phyloP scores from a whole-genome alignment of 2,888 invertebrate genomes.

The Thecocarcelia acutangulata region DNA sequence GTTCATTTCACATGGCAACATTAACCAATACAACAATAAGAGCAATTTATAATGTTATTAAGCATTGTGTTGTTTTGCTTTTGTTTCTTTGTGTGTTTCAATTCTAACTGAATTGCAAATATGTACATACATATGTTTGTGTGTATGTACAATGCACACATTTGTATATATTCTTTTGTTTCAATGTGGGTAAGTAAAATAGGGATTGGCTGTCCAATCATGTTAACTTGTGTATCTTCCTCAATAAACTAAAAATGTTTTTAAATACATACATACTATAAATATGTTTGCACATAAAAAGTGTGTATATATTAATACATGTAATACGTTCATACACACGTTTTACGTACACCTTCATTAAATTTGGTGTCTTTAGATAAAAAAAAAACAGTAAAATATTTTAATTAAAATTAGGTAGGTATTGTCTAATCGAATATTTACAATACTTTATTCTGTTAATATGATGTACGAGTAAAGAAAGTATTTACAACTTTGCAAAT shows the following conservation, averaged over 20 bases:
- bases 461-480: not conserved
- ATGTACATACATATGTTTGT: too few species aligned
- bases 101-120: conserved; percentile 7
- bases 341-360: conserved; percentile 37
- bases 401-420: too few species aligned
- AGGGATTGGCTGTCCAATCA: conserved; percentile 49
- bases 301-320: not conserved
- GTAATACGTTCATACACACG: not conserved
- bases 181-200: conserved; percentile 36
- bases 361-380: conserved; percentile 36
- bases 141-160: too few species aligned
- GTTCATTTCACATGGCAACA: conserved; percentile 72
- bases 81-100: conserved; percentile 13
- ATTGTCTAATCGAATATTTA: conserved; percentile 27
- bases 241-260: not conserved
- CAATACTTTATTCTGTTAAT: conserved; percentile 4
- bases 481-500: conserved; percentile 8
- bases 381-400: not conserved
- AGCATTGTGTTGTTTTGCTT: conserved; percentile 26
- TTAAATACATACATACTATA: not conserved
- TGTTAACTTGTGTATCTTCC: conserved; percentile 26
- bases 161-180: conserved; percentile 7
- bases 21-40: conserved; percentile 54
- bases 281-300: not conserved
- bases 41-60: conserved; percentile 48